A percentile compares a stretch with the other conserved stretches of the same genome.
Evolutionary conservation across 2,888 invertebrate genomes (phyloP).

Genomic region (Monoplex corrugatus): DNA sequence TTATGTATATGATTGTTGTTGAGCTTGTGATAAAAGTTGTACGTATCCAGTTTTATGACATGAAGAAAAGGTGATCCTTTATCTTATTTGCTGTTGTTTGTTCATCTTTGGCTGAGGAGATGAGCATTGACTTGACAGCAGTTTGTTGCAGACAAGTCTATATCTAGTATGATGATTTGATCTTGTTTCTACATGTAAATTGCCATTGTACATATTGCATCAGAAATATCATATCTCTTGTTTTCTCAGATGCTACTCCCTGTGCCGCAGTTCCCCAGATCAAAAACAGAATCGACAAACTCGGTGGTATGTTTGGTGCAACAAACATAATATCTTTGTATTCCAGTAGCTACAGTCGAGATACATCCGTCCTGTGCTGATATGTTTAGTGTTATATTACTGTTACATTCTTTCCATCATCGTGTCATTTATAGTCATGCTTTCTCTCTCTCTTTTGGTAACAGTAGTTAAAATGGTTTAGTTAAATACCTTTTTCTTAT

Average conservation of each 20-base stretch:
- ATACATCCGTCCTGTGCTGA: background rate
- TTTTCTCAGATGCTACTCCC: background rate
- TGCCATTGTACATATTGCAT: no score
- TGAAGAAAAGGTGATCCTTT: no score
- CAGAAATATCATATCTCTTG: no score
- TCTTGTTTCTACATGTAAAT: background rate
- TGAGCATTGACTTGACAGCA: no score
- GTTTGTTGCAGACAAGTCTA: no score
- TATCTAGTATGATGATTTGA: constrained; percentile 9
- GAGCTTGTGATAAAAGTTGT: background rate
- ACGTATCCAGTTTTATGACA: background rate
- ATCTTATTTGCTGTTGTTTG: no score
- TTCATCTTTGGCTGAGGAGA: no score
- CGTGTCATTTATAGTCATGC: no score
- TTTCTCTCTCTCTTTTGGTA: no score
- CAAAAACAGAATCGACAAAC: constrained; percentile 38
- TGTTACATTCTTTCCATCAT: no score
- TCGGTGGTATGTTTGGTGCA: constrained; percentile 37
- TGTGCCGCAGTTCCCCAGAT: constrained; percentile 24
- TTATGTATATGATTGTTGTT: constrained; percentile 8
- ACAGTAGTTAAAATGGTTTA: no score
- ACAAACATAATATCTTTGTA: background rate
- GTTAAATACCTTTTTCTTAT: no score
- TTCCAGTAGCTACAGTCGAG: constrained; percentile 5
- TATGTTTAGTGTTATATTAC: background rate